Conservation (phyloP, 2,797 vertebrate species). For the Acanthurus leucopareius region DNA sequence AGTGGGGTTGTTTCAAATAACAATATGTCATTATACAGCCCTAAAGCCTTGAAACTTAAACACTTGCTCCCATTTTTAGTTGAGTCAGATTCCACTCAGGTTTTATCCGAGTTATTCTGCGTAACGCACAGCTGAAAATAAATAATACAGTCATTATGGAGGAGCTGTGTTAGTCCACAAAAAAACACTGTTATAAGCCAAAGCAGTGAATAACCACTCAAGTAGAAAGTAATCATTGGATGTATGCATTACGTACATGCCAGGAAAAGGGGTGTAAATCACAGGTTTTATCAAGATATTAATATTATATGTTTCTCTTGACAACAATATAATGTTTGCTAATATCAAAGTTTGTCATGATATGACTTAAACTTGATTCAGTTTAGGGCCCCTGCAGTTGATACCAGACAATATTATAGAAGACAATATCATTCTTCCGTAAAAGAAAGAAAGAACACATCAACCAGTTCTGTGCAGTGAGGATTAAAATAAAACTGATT, state of each 20-base stretch:
- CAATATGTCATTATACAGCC: background rate
- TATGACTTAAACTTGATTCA: no score
- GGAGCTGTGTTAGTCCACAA: background rate
- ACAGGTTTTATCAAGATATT: no score
- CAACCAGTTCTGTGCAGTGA: no score
- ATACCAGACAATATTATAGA: no score
- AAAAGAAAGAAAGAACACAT: no score
- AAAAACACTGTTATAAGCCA: background rate
- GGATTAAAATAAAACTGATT: no score
- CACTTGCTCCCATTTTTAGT: conserved; percentile 3
- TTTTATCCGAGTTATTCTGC: conserved; percentile 11
- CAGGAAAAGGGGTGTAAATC: background rate
- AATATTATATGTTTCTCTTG: no score
- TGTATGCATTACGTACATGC: background rate
- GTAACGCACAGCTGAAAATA: background rate
- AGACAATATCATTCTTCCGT: no score
- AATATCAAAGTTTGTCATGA: no score
- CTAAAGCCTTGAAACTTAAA: background rate
- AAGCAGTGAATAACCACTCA: background rate
- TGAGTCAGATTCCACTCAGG: background rate
- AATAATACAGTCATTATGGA: background rate
- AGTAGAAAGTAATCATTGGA: background rate
- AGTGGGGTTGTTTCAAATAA: background rate
- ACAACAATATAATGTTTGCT: no score
- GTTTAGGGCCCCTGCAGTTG: no score